Base-by-base conservation (phyloP, 2,113 vertebrate species). In the Thamnaconus septentrionalis region DNA sequence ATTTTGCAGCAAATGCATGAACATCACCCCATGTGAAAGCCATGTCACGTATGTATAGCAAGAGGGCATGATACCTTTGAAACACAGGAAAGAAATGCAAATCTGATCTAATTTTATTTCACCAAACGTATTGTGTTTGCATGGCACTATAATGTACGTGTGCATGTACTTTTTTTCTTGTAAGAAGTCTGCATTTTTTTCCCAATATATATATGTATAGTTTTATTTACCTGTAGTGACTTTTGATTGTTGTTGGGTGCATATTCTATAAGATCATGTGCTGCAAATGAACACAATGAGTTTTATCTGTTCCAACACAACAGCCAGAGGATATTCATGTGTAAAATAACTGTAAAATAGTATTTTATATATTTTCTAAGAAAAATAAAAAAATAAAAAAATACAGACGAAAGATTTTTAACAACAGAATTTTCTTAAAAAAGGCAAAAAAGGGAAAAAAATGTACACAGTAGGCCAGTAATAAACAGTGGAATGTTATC, bases 291-390 rank as follows among this genome's bases (percentile, higher is more conserved):
- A 76, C 70, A 85, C 73, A 78, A 73, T 53, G 58, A 79, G 73
- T 84, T 74, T 61, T 64, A 68, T 70, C 57, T 83, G 76, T 85
- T 88, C 67, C 71, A 78, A 80, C 78, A 85, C 69, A 73, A 87
- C 82, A 83, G 80, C 83, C 84, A 88, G 84, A 90, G 78, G 71
- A 73, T 80, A 81, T 79, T 69, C 80, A 71, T 63, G 61, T 91
- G 88, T 92, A 89, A 83, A 78, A 89, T 89, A 91, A 66, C 70
- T 93, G 89, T 92, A 89, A 70, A 89, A 82, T 67, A 79, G 31
- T 72, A 59, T 91, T 92, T 93, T 92, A 57, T 90, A 91, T 85
- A 85, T 92, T 91, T 92, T 91, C 47, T 87, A 90, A 88, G 61
- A 82, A 89, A 87, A 85, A 72, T 58, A 31, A 31, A 31, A 1